Base-by-base conservation (phyloP, 2,888 invertebrate species). In the Trachelus tabidus region DNA sequence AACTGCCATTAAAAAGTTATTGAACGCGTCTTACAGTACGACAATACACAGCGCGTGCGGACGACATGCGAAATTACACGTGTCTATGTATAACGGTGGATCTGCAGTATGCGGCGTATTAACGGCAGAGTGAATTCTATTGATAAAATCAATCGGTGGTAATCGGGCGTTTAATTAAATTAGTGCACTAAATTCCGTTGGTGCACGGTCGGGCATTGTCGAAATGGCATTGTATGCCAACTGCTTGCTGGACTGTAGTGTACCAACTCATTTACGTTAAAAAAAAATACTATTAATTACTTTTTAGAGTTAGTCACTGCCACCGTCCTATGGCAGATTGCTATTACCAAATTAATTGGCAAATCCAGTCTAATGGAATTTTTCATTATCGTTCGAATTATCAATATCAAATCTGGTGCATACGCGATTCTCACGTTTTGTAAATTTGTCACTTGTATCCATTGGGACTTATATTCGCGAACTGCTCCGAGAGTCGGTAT, bases 81-180 rank as follows among this genome's bases (percentile, higher is more conserved):
- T 9, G 56, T 23, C 56, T 56, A 9, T 23, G 56, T 56, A 56
- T 23, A 56, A 6, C 23, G 56, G 23, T 23, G 56, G 56, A 1
- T 9, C 56, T 23, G 56, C 56, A 56, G 23, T 23, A 23, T 56
- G 56, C 56, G 56, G 56, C 23, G 56, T 23, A 56, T 56, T 56
- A 56, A 23, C 56, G 56, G 56, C 56, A 56, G 56, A 56, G 56
- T 23, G 23, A 56, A 56, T 56, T 56, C 56, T 56, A 56, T 56
- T 56, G 56, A 56, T 56, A 56, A 56, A 56, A 56, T 56, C 79
- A 76, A 78, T 79, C 75, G 56, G 78, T 76, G 77, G 79, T 77
- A 79, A 81, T 79, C 77, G 79, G 78, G 75, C 78, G 77, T 82
- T 83, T 81, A 80, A 85, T 85, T 81, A 77, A 81, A 40, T 75